Percentiles rank a stretch among this genome's conserved stretches.
phyloP scores from a whole-genome alignment of 1,140 invertebrate species.

The Drosophila obscura region DNA sequence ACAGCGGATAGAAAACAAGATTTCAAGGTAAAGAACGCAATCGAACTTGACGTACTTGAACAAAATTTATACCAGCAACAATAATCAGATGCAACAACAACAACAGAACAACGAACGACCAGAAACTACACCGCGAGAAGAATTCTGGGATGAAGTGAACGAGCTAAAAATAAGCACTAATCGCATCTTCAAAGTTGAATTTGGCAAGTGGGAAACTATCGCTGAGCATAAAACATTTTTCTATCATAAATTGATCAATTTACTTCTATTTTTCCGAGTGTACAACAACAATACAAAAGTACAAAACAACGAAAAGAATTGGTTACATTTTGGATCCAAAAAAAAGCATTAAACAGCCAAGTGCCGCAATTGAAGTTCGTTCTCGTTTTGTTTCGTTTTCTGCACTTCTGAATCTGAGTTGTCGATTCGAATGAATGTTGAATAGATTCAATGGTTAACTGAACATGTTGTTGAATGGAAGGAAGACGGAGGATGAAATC shows the following conservation, averaged over 20 bases:
- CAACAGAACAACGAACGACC: slow-evolving; percentile 10
- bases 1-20: slow-evolving; percentile 82
- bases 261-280: too few species aligned
- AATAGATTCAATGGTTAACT: slow-evolving; percentile 11
- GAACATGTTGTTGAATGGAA: slow-evolving; percentile 17
- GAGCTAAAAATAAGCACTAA: too few species aligned
- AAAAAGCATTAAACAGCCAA: slow-evolving; percentile 54
- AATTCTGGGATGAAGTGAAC: too few species aligned
- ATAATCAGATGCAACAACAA: slow-evolving; percentile 38
- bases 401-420: slow-evolving; percentile 34
- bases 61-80: slow-evolving; percentile 72
- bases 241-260: too few species aligned
- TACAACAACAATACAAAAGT: not conserved
- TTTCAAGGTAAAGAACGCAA: slow-evolving; percentile 82
- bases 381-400: slow-evolving; percentile 38
- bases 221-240: not conserved
- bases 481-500: not conserved
- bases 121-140: too few species aligned
- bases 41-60: slow-evolving; percentile 82
- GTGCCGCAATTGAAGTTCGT: slow-evolving; percentile 54
- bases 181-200: not conserved
- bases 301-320: slow-evolving; percentile 50
- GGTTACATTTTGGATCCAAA: slow-evolving; percentile 60
- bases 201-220: not conserved
- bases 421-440: slow-evolving; percentile 50